Evolutionary conservation across 2,113 vertebrate species (phyloP).

Genomic region (Phalacrocorax brasilianus): DNA sequence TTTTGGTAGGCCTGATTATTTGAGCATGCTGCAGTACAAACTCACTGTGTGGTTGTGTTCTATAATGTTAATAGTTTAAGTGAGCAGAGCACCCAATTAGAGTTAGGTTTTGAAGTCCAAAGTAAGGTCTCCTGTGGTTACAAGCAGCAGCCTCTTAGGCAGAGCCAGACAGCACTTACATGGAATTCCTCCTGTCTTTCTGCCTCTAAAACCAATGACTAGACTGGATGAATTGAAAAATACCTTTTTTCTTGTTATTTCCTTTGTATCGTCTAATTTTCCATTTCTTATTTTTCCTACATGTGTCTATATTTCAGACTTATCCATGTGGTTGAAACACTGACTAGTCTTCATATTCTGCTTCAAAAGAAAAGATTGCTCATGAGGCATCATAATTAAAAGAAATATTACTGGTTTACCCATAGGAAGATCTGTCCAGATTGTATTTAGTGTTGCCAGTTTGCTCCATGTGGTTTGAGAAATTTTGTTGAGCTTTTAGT

Average conservation of each 20-base stretch:
- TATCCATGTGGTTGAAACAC: background rate
- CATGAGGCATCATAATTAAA: background rate
- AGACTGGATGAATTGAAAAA: background rate
- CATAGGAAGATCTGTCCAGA: background rate
- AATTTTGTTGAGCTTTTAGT: background rate
- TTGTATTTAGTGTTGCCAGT: background rate
- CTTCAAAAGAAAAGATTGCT: background rate
- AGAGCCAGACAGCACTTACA: background rate
- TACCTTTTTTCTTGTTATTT: background rate
- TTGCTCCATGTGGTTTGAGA: background rate
- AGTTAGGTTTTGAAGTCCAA: background rate
- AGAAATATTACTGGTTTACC: background rate
- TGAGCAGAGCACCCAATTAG: background rate
- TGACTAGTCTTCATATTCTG: background rate
- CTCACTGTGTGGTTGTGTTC: background rate
- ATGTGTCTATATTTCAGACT: background rate
- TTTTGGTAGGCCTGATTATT: background rate
- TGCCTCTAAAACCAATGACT: background rate
- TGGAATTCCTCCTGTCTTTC: background rate
- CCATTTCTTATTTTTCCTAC: background rate
- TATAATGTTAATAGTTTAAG: background rate
- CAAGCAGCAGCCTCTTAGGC: background rate
- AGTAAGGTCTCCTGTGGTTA: background rate
- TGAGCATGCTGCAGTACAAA: background rate
- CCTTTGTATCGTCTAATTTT: background rate